Percentiles rank a stretch among this genome's conserved stretches.
These are phyloP conservation scores for Melanostoma scalare DNA, from an alignment of 2,888 invertebrate genomes.

Conservation along the genomic window DNA sequence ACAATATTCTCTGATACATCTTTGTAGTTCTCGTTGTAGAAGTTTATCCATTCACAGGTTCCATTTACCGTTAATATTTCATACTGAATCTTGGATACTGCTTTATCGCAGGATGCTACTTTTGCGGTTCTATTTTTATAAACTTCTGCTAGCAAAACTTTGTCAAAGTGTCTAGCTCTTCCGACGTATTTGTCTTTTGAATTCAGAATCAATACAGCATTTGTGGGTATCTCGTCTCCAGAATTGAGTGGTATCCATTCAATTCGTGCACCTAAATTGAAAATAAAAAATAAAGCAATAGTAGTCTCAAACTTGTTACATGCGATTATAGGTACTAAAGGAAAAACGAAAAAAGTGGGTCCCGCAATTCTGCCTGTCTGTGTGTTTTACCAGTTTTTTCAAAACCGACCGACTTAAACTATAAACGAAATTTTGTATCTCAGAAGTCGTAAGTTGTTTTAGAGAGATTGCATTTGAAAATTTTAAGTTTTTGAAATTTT, in stretches of 20 bases:
- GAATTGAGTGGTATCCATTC: not conserved
- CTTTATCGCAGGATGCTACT: not conserved
- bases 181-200: not conserved
- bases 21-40: too few relatives aligned
- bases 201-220: not conserved
- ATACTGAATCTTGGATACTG: not conserved
- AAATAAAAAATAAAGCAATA: not conserved
- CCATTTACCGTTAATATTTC: constrained; percentile 6
- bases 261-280: not conserved
- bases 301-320: too few relatives aligned
- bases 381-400: too few relatives aligned
- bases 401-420: too few relatives aligned
- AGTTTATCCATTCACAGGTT: not conserved
- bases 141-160: constrained; percentile 19
- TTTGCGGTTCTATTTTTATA: not conserved
- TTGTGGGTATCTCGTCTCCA: not conserved
- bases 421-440: too few relatives aligned
- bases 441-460: too few relatives aligned
- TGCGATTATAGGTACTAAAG: too few relatives aligned
- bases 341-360: too few relatives aligned
- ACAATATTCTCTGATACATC: not conserved
- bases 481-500: too few relatives aligned
- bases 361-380: too few relatives aligned
- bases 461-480: too few relatives aligned
- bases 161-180: constrained; percentile 25